These are phyloP conservation scores for Drosophila demipolita DNA, from an alignment of 2,888 invertebrate genomes.

Conservation along the genomic window DNA sequence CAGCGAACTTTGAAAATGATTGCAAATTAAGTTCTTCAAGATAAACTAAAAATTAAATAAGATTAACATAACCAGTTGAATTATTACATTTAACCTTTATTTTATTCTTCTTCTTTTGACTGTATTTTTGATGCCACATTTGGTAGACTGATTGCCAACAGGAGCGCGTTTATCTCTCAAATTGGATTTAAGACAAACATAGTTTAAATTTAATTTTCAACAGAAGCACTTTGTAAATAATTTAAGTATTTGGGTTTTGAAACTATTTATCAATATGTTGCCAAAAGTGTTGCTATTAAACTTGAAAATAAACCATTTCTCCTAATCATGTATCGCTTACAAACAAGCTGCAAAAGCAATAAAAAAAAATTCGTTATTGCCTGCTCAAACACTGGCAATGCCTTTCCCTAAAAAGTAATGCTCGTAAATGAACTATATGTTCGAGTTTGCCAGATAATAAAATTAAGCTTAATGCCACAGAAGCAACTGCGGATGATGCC, in stretches of 20 bases:
- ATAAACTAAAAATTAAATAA: not conserved
- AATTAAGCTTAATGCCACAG: constrained; percentile 25
- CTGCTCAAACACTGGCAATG: not conserved
- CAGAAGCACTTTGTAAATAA: not conserved
- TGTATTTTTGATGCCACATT: constrained; percentile 42
- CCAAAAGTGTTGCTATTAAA: not conserved
- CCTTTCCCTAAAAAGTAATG: constrained; percentile 21
- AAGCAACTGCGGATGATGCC: constrained; percentile 1
- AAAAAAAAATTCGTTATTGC: not conserved
- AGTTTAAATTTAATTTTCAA: not conserved
- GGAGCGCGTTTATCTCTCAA: constrained; percentile 7
- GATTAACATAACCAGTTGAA: not conserved
- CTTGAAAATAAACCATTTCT: not conserved
- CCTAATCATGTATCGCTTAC: not conserved
- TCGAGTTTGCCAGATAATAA: constrained; percentile 38
- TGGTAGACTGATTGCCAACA: constrained; percentile 29
- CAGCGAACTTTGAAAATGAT: not conserved
- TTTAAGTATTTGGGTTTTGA: not conserved
- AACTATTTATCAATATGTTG: not conserved
- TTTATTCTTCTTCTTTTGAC: constrained; percentile 10
- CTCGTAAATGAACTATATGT: constrained; percentile 33
- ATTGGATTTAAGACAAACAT: constrained; percentile 8
- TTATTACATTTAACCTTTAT: constrained; percentile 5
- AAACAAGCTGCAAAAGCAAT: not conserved
- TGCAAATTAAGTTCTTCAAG: not conserved